Evolutionary conservation across 2,888 invertebrate genomes (phyloP).

Genomic region (Melieria crassipennis): DNA sequence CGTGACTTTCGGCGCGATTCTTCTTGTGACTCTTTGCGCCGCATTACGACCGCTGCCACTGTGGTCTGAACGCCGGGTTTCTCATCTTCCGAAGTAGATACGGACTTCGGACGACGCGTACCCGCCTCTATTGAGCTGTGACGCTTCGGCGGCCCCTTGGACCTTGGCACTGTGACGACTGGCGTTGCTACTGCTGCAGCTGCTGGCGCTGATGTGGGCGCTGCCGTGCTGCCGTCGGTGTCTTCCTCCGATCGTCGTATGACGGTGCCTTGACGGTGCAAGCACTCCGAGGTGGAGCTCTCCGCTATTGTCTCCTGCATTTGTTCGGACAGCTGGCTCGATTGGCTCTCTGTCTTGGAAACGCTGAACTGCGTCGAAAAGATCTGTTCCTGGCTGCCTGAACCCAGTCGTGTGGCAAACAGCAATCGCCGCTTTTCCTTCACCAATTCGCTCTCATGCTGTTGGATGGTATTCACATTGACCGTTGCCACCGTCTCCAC

Average conservation of each 20-base stretch:
- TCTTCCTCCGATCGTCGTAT: slow-evolving; percentile 54
- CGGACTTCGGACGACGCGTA: slow-evolving; percentile 43
- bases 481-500: slow-evolving; percentile 58
- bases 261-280: slow-evolving; percentile 61
- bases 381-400: slow-evolving; percentile 73
- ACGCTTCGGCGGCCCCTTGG: slow-evolving; percentile 39
- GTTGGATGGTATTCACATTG: slow-evolving; percentile 42
- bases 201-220: background rate
- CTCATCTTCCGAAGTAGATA: slow-evolving; percentile 61
- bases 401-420: slow-evolving; percentile 75
- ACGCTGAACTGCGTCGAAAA: slow-evolving; percentile 75
- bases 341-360: slow-evolving; percentile 73
- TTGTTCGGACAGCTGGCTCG: slow-evolving; percentile 71
- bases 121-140: slow-evolving; percentile 39
- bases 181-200: slow-evolving; percentile 2
- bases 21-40: slow-evolving; percentile 52
- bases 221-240: background rate
- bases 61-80: slow-evolving; percentile 41
- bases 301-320: slow-evolving; percentile 51
- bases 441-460: slow-evolving; percentile 51
- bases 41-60: slow-evolving; percentile 52
- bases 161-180: background rate
- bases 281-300: slow-evolving; percentile 48
- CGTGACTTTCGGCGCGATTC: slow-evolving; percentile 53
- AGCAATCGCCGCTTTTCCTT: slow-evolving; percentile 68